Percentiles rank a stretch among this genome's conserved stretches.
These are phyloP conservation scores for Mimachlamys varia DNA, from an alignment of 2,888 invertebrate species.

Conservation along the genomic window DNA sequence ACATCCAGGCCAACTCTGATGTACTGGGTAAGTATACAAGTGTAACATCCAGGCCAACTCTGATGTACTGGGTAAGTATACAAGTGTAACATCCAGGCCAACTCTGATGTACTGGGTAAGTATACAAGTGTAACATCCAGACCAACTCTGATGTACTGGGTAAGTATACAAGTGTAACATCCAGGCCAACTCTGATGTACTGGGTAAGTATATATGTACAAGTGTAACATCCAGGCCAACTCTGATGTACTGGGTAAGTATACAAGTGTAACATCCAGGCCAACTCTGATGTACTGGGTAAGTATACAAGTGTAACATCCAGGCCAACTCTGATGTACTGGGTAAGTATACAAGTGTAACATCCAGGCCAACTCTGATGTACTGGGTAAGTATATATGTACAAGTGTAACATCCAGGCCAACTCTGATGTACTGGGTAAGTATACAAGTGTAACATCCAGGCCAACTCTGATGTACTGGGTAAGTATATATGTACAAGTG, in stretches of 20 bases:
- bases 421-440: constrained; percentile 93
- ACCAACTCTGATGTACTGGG: constrained; percentile 94
- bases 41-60: constrained; percentile 92
- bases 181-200: too few species aligned
- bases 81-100: too few species aligned
- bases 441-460: neutral
- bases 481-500: constrained; percentile 91
- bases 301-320: constrained; percentile 92
- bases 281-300: too few species aligned
- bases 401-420: constrained; percentile 90
- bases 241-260: constrained; percentile 92
- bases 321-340: constrained; percentile 92
- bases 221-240: constrained; percentile 91
- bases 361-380: too few species aligned
- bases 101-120: too few species aligned
- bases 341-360: constrained; percentile 84
- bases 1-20: too few species aligned
- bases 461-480: too few species aligned
- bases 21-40: too few species aligned
- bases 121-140: constrained; percentile 93
- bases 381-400: constrained; percentile 93
- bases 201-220: constrained; percentile 92
- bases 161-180: constrained; percentile 81
- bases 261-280: neutral
- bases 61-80: constrained; percentile 91